Evolutionary conservation across 2,113 vertebrate genomes (phyloP), one percentile per base, ranked within the genome.

Genomic region (Narcine bancroftii): DNA sequence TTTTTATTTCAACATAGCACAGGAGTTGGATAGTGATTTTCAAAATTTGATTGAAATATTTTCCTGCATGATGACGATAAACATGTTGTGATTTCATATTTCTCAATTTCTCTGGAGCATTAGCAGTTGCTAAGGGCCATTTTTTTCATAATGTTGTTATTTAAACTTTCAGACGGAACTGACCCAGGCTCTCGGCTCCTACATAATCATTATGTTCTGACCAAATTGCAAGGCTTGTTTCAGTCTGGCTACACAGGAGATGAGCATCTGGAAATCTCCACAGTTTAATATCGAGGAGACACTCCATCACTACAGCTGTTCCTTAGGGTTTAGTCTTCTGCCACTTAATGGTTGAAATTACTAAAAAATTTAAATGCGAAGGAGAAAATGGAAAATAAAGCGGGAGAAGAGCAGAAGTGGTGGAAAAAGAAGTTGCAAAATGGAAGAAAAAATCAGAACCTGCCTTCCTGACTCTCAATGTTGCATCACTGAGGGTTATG

Each of bases 211-310:
- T 36, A 47, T 47, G 39, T 91, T 29, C 89, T 69, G 65, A 91
- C 60, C 33, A 69, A 69, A 45, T 91, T 39, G 11, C 63, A 69
- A 69, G 63, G 79, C 2, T 47, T 91, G 65, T 65, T 91, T 45
- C 65, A 71, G 65, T 33, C 39, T 69, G 60, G 65, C 65, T 4
- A 29, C 36, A 91, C 1, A 71, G 63, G 65, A 33, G 63, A 47
- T 42, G 39, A 71, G n/a, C 89, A 91, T 87, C 81, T 87, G 81
- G 81, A 91, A 91, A 42, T 47, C 71, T 91, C 65, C 39, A 91
- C 89, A 69, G 89, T 24, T 21, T 71, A 69, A 69, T 91, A 71
- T 26, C 63, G 15, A 6, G 39, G 63, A 47, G 89, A 69, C 89
- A 91, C 65, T 91, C 71, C 89, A 91, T 91, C 36, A 91, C 21